These are phyloP conservation scores for Allacma fusca DNA, from an alignment of 2,888 invertebrate species.

Conservation along the genomic window DNA sequence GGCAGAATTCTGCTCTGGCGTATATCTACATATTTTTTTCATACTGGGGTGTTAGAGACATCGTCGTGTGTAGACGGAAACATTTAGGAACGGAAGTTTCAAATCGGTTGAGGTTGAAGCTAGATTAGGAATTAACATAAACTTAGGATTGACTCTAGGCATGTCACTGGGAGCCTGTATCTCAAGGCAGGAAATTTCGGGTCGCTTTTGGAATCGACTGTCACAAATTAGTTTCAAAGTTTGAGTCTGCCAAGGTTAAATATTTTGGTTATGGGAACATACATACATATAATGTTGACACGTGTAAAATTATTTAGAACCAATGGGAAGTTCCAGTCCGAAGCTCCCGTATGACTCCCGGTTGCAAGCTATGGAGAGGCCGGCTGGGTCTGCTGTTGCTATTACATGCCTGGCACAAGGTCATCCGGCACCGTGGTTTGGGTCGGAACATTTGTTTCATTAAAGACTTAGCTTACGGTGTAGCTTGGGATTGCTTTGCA, in stretches of 20 bases:
- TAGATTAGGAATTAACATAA: neutral
- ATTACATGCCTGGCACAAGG: constrained; percentile 52
- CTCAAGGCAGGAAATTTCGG: too few species aligned
- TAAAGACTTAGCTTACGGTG: too few species aligned
- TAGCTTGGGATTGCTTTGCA: too few species aligned
- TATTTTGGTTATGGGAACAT: neutral
- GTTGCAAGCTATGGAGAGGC: constrained; percentile 54
- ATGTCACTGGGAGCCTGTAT: too few species aligned
- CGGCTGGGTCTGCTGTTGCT: constrained; percentile 44
- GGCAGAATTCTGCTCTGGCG: too few species aligned
- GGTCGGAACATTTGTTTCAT: constrained; percentile 11
- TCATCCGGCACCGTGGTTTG: constrained; percentile 70
- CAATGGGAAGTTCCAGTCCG: constrained; percentile 57
- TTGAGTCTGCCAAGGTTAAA: neutral
- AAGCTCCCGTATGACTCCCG: constrained; percentile 56
- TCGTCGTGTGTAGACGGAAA: neutral
- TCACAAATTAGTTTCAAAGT: neutral
- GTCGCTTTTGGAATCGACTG: too few species aligned
- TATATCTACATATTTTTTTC: too few species aligned
- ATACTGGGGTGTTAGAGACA: too few species aligned
- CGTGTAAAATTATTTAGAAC: constrained; percentile 48
- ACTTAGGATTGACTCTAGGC: too few species aligned
- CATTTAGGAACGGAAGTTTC: neutral
- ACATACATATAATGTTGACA: neutral
- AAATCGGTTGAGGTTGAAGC: neutral